Percentiles rank a stretch among this genome's conserved stretches.
These are phyloP conservation scores for Macrotus californicus DNA, from an alignment of 2,113 vertebrate species.

Conservation along the genomic window DNA sequence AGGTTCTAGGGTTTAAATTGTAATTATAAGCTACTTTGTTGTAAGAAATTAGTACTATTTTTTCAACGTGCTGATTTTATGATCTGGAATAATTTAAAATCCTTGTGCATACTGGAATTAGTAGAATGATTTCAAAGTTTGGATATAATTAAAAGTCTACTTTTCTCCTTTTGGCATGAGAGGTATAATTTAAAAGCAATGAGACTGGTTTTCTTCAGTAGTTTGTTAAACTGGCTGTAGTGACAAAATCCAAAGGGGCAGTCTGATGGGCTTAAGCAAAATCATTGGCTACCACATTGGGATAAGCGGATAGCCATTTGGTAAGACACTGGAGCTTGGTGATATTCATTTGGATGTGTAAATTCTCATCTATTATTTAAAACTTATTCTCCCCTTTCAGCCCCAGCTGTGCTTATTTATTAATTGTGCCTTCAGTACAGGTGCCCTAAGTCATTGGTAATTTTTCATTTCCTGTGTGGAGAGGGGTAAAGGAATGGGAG, in stretches of 20 bases:
- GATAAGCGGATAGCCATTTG: background rate
- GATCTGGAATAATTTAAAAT: conserved; percentile 8
- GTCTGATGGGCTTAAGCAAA: conserved; percentile 3
- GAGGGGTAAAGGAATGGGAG: background rate
- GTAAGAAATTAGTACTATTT: background rate
- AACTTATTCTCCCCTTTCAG: background rate
- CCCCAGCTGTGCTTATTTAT: background rate
- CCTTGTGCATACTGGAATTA: background rate
- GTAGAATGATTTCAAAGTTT: background rate
- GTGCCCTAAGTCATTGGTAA: background rate
- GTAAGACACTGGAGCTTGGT: background rate
- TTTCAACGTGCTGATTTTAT: background rate
- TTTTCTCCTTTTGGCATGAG: background rate
- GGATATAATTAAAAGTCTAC: background rate
- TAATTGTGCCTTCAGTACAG: background rate
- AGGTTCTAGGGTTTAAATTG: background rate
- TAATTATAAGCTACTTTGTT: background rate
- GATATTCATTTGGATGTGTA: background rate
- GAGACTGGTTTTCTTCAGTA: background rate
- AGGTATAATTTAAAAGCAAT: background rate
- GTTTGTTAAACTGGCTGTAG: background rate
- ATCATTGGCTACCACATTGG: background rate
- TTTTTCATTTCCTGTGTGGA: background rate
- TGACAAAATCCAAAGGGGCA: background rate
- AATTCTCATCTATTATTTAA: conserved; percentile 1